These are phyloP conservation scores for Triops longicaudatus DNA, from an alignment of 1,140 invertebrate genomes.

Conservation along the genomic window DNA sequence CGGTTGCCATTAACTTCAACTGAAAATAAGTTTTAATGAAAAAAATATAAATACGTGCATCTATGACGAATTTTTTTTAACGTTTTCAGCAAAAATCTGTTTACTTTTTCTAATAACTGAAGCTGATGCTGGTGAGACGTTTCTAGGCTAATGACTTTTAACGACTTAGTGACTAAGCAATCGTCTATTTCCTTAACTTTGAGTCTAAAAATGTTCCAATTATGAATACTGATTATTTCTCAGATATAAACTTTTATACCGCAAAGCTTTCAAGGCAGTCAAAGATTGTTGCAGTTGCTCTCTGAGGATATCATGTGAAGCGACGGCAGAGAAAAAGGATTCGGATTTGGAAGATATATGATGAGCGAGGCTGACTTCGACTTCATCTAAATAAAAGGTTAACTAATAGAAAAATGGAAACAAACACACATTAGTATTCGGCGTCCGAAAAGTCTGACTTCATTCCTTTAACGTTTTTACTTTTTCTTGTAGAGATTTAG, in stretches of 20 bases:
- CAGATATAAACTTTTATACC: slow-evolving; percentile 45
- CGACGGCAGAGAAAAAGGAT: slow-evolving; percentile 94
- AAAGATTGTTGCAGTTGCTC: slow-evolving; percentile 77
- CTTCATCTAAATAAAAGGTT: slow-evolving; percentile 71
- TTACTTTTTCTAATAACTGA: slow-evolving; percentile 47
- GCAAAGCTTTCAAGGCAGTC: slow-evolving; percentile 62
- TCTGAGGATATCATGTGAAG: slow-evolving; percentile 86
- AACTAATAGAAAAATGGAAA: too few species aligned
- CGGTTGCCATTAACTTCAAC: slow-evolving; percentile 83
- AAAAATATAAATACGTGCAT: too few species aligned
- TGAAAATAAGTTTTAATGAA: too few species aligned
- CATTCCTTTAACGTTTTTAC: background rate
- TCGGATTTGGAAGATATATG: slow-evolving; percentile 93
- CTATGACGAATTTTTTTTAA: slow-evolving; percentile 22
- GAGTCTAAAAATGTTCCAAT: slow-evolving; percentile 37
- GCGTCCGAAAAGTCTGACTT: background rate
- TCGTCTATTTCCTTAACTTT: slow-evolving; percentile 59
- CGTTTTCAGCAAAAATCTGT: slow-evolving; percentile 32
- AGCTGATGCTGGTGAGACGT: slow-evolving; percentile 43
- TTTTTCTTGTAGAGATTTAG: background rate
- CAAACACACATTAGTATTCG: background rate
- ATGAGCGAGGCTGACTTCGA: slow-evolving; percentile 89
- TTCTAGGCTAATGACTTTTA: slow-evolving; percentile 58
- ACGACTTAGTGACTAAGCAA: slow-evolving; percentile 65
- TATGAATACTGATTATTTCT: slow-evolving; percentile 13